Evolutionary conservation across 2,113 vertebrate species (phyloP).

Genomic region (Crotalus helleri): DNA sequence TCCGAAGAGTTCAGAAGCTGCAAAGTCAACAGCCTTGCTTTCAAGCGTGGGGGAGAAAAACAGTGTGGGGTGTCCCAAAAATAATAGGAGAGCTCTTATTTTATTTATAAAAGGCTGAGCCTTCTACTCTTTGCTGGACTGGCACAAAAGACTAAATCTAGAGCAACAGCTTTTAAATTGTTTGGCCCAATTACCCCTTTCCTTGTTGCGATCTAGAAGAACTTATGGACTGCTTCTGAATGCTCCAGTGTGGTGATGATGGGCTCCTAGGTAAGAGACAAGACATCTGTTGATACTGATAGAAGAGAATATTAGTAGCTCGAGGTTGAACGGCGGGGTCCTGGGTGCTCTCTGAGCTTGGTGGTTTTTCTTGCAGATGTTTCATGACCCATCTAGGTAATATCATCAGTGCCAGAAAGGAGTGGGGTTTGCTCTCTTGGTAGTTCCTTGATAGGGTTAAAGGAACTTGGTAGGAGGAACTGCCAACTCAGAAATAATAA

Average conservation of each 20-base stretch:
- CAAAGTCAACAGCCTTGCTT: slow-evolving; percentile 30
- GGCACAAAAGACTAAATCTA: not conserved
- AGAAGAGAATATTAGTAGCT: too few relatives aligned
- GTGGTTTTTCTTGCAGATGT: too few relatives aligned
- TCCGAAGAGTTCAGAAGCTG: slow-evolving; percentile 34
- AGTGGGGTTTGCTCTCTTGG: too few relatives aligned
- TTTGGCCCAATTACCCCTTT: not conserved
- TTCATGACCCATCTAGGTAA: too few relatives aligned
- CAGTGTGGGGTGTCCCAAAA: not conserved
- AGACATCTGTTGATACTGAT: not conserved
- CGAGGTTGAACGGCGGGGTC: too few relatives aligned
- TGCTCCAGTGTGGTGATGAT: slow-evolving; percentile 3
- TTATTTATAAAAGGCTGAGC: not conserved
- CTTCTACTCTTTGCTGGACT: not conserved
- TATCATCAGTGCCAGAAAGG: too few relatives aligned
- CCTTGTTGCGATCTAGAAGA: not conserved
- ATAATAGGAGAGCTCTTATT: not conserved
- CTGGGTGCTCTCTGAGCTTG: too few relatives aligned
- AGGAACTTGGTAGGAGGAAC: too few relatives aligned
- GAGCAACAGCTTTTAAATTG: not conserved
- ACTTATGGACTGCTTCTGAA: not conserved
- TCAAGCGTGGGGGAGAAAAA: not conserved
- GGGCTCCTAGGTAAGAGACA: not conserved
- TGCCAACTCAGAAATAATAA: too few relatives aligned
- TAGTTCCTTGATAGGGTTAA: too few relatives aligned